Base-by-base conservation (phyloP, 2,113 vertebrate genomes). In the Clarias batrachus region DNA sequence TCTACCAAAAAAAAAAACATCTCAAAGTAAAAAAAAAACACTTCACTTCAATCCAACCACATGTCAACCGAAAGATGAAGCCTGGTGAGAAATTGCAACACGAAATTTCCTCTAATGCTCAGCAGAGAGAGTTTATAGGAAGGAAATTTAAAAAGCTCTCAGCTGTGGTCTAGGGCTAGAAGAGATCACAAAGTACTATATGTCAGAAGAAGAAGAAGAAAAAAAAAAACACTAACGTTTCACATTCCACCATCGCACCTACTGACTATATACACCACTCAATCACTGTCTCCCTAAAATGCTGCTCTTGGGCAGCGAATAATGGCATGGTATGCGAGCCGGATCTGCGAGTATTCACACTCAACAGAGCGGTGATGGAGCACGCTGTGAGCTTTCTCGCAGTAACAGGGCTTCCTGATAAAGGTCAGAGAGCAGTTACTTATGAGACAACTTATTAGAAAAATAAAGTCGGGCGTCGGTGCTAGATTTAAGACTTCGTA, bases 401-500 rank as follows among this genome's bases (percentile, higher is more conserved):
- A 33, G 82, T 30, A 14, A 52, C 87, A 83, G 57, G 62, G 30
- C 83, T 37, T n/a, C 57, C 65, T 37, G 73, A 82, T 59, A 37
- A 54, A 89, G 74, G 81, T 63, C 79, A 83, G 30, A 60, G 33
- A 41, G 86, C 86, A 90, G 71, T 59, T 79, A 66, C 68, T 87
- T 87, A 76, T 77, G 23, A 82, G 83, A 89, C 88, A 30, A 70
- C 41, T 79, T 68, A 63, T 86, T 80, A 63, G 85, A 81, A 83
- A 83, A 87, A 83, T 74, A 80, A 88, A 65, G 68, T 68, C 10
- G n/a, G 30, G 65, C 23, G 48, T 81, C 87, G 79, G 84, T 84
- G 63, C 33, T 73, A 70, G 85, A 79, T 86, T 90, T 83, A 74
- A 84, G 48, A n/a, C 84, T 82, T 87, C 87, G 68, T 76, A 86